Evolutionary conservation across 2,888 invertebrate genomes (phyloP).

Genomic region (Sphaerophoria rueppellii): DNA sequence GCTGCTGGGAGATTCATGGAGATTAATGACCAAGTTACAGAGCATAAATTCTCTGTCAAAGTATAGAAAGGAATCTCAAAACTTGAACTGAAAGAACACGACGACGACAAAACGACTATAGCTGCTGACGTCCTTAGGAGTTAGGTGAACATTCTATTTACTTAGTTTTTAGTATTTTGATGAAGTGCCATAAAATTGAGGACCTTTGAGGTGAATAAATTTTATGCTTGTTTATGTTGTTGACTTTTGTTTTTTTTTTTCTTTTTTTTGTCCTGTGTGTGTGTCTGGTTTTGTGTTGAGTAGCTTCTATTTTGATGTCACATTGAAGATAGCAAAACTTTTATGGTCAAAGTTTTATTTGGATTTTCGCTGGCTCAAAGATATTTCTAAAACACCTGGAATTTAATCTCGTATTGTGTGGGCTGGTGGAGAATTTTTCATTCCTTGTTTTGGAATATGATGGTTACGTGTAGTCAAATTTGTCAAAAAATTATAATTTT

Average conservation of each 20-base stretch:
- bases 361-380: background rate
- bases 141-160: slow-evolving; percentile 49
- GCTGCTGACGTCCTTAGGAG: background rate
- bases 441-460: background rate
- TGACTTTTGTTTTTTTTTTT: background rate
- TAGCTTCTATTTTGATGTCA: slow-evolving; percentile 9
- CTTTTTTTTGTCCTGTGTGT: background rate
- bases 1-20: slow-evolving; percentile 63
- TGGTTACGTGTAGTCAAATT: too few relatives aligned
- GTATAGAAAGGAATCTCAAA: slow-evolving; percentile 45
- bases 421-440: background rate
- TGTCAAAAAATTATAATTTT: too few relatives aligned
- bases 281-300: background rate
- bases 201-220: slow-evolving; percentile 12
- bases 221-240: slow-evolving; percentile 20
- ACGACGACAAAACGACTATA: too few relatives aligned
- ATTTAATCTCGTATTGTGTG: background rate
- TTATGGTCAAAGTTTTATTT: background rate
- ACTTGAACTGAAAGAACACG: background rate
- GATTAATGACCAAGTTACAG: slow-evolving; percentile 62
- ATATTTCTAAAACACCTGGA: background rate
- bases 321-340: slow-evolving; percentile 9
- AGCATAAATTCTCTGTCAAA: slow-evolving; percentile 59
- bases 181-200: slow-evolving; percentile 56
- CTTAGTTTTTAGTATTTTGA: slow-evolving; percentile 58